Base-by-base conservation (phyloP, 2,888 invertebrate species). In the Syrista parreyssii region DNA sequence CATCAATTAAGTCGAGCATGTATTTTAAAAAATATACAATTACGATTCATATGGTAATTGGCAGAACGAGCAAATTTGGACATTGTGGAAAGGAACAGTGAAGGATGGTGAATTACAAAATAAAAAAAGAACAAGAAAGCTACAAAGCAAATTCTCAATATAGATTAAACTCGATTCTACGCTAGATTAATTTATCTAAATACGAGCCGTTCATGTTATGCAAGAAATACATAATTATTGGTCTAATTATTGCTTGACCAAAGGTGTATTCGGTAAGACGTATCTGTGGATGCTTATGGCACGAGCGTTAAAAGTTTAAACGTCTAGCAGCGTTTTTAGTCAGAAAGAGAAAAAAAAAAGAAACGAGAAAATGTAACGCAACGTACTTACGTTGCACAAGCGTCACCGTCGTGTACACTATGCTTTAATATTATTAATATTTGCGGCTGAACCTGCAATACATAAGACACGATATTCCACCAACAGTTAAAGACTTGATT, bases 371-470 rank as follows among this genome's bases (percentile, higher is more conserved):
- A 76, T 76, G 79, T 81, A 83, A 78, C 83, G 86, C 87, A 87
- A 87, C 86, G 88, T 90, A 90, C 90, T 90, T 90, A 90, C 90
- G 88, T 90, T 87, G 89, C 87, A 85, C 75, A 80, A 85, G 86
- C 88, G 88, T 88, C 89, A 90, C 87, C 88, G 88, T 86, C 88
- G 86, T 86, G 85, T 88, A 88, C 55, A 55, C 87, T 88, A 88
- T 86, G 85, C 83, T 87, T 88, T 83, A 87, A 23, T 23, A 84
- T 88, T 88, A 88, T 88, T 88, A 88, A 90, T 90, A 90, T 86
- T 89, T 89, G 87, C 88, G 87, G 88, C 86, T 87, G 90, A 89
- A 90, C 90, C 90, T 90, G 90, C 84, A 90, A 90, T 89, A 87
- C 86, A 90, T 81, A 90, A 89, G 86, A 89, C 84, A 87, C 86